Conservation (phyloP, 2,113 vertebrate genomes). For the Galbula dea region DNA sequence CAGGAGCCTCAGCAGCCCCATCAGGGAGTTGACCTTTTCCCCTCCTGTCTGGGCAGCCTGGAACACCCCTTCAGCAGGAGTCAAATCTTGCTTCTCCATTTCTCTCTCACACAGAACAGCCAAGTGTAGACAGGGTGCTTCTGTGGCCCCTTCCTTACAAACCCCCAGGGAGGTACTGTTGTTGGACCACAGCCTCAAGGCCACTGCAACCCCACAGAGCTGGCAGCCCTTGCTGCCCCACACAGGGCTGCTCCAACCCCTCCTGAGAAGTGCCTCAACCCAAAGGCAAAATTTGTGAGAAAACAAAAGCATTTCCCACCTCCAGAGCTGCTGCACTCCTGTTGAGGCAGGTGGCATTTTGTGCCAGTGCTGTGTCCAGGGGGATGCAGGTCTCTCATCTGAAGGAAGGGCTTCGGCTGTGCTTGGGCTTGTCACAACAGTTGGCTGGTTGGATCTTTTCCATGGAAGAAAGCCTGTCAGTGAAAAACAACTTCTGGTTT, state of each 20-base stretch:
- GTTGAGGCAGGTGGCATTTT: background rate
- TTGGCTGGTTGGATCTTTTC: background rate
- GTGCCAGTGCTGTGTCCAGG: accelerated
- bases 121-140: accelerated
- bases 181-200: accelerated
- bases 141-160: background rate
- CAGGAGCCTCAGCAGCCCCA: accelerated
- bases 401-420: background rate
- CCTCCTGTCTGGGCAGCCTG: background rate
- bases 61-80: background rate
- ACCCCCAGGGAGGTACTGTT: too few relatives aligned
- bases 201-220: accelerated
- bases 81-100: background rate
- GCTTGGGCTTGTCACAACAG: accelerated
- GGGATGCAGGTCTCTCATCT: background rate
- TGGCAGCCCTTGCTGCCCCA: accelerated
- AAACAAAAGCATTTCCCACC: background rate
- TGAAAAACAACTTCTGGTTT: background rate
- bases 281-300: background rate
- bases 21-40: background rate
- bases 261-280: accelerated
- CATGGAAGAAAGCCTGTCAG: accelerated
- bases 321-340: accelerated
- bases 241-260: background rate
- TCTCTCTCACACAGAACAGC: background rate